phyloP scores from a whole-genome alignment of 2,113 vertebrate genomes.

The Hippocampus barbouri region DNA sequence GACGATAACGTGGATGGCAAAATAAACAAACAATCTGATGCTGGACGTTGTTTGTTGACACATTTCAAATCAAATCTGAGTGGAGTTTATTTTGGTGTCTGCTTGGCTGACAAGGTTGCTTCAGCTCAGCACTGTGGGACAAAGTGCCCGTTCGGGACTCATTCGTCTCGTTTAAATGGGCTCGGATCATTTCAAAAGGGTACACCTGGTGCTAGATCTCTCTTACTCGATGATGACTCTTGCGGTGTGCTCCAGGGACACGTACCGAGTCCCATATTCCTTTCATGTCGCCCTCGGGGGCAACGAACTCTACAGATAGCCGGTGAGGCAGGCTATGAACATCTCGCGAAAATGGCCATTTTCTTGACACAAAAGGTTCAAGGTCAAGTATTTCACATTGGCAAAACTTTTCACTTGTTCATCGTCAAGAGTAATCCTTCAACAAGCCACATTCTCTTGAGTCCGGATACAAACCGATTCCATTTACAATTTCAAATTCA shows the following conservation, averaged over 20 bases:
- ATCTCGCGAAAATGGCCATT: too few species aligned
- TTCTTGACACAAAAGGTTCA: background rate
- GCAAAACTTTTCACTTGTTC: too few species aligned
- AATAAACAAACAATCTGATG: background rate
- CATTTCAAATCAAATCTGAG: background rate
- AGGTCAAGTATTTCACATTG: background rate
- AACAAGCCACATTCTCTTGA: too few species aligned
- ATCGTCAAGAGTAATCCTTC: too few species aligned
- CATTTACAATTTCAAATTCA: too few species aligned
- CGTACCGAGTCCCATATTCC: background rate
- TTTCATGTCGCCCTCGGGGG: background rate
- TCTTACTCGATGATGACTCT: background rate
- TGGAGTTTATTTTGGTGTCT: background rate
- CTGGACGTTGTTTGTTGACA: background rate
- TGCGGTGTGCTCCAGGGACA: slow-evolving; percentile 2
- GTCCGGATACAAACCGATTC: too few species aligned
- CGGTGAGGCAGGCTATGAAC: background rate
- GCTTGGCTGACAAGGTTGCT: background rate
- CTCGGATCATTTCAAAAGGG: background rate
- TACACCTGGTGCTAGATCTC: background rate
- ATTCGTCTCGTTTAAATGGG: background rate
- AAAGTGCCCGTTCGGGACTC: slow-evolving; percentile 1
- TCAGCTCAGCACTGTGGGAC: background rate
- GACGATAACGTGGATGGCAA: background rate
- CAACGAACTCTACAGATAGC: background rate